These are phyloP conservation scores for Leucoma salicis DNA, from an alignment of 2,888 invertebrate genomes.

Conservation along the genomic window DNA sequence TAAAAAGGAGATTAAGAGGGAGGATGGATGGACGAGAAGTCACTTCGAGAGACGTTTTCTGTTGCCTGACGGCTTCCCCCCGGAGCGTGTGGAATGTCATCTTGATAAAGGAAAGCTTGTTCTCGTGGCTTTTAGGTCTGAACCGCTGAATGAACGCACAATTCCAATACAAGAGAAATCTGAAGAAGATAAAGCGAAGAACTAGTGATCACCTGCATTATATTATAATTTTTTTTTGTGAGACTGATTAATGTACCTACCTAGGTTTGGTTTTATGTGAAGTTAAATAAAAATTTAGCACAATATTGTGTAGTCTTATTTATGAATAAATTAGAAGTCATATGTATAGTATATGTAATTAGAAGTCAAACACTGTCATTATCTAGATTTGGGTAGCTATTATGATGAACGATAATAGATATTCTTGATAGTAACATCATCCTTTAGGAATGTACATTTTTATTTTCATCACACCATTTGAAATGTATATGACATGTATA, in stretches of 20 bases:
- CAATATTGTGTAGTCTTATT: neutral
- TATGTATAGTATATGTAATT: too few species aligned
- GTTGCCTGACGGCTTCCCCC: conserved; percentile 88
- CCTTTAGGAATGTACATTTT: too few species aligned
- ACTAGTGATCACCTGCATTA: neutral
- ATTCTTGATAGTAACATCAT: too few species aligned
- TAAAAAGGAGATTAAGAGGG: conserved; percentile 88
- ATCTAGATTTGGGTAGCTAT: too few species aligned
- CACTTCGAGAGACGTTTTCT: conserved; percentile 89
- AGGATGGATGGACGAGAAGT: conserved; percentile 88
- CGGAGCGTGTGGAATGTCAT: conserved; percentile 87
- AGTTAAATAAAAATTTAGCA: too few species aligned
- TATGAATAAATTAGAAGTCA: too few species aligned
- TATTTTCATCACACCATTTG: too few species aligned
- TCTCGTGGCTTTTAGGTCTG: conserved; percentile 83
- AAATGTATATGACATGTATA: too few species aligned
- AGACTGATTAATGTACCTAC: conserved; percentile 2
- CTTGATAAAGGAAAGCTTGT: conserved; percentile 89
- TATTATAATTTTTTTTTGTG: neutral
- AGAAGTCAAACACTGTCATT: too few species aligned
- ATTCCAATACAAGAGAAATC: conserved; percentile 62
- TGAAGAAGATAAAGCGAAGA: conserved; percentile 13
- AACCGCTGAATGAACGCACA: conserved; percentile 57
- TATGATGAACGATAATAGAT: too few species aligned
- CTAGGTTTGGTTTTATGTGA: too few species aligned